Conservation (phyloP, 2,113 vertebrate genomes). For the Myiopsitta monachus region DNA sequence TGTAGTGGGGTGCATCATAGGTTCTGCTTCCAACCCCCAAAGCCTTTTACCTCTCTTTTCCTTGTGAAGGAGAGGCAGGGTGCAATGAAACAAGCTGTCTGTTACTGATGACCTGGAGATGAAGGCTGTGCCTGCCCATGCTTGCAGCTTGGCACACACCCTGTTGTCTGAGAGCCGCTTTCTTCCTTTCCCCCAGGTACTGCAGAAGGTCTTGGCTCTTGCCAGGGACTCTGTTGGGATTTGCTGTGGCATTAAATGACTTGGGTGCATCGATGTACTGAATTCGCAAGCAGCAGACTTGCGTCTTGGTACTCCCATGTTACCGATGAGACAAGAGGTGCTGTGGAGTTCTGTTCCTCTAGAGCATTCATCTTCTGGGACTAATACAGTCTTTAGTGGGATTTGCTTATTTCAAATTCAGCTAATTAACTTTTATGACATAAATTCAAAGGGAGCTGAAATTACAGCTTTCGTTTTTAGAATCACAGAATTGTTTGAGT, state of each 20-base stretch:
- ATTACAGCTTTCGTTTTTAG: not conserved
- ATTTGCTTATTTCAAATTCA: slow-evolving; percentile 17
- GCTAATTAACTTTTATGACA: slow-evolving; percentile 31
- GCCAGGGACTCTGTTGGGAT: not conserved
- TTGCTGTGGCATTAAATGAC: not conserved
- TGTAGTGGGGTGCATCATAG: not conserved
- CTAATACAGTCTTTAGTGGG: not conserved
- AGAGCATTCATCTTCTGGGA: slow-evolving; percentile 6
- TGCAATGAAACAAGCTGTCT: not conserved
- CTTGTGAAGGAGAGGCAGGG: not conserved
- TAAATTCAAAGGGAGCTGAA: not conserved
- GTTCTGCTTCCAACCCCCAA: not conserved
- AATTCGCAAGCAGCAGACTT: not conserved
- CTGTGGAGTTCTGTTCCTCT: not conserved
- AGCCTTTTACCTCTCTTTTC: not conserved
- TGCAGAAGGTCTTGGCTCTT: not conserved
- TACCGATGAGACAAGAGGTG: not conserved
- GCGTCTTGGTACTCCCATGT: not conserved
- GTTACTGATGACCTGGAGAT: not conserved
- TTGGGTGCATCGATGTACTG: fast-evolving
- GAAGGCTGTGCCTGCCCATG: not conserved
- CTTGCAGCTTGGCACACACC: not conserved
- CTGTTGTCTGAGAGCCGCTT: fast-evolving
- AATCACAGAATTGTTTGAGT: not conserved
- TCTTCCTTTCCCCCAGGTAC: not conserved